Percentiles rank a stretch among this genome's conserved stretches.
phyloP scores from a whole-genome alignment of 2,797 vertebrate genomes.

The Eospalax fontanierii region DNA sequence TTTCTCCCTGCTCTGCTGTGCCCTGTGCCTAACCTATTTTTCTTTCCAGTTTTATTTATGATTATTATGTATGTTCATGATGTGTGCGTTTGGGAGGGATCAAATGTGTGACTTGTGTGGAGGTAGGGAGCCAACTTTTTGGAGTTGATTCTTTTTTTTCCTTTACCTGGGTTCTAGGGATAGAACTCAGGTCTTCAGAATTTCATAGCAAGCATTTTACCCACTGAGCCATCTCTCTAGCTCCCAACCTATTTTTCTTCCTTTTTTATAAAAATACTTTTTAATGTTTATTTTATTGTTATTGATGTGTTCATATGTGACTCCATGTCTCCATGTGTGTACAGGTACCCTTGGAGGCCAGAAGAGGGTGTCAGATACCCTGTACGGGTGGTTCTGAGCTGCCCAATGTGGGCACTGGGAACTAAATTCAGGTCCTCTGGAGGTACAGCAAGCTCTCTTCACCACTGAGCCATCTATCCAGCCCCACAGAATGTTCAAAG shows the following conservation, averaged over 20 bases:
- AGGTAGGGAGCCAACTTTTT: neutral
- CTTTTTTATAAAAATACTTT: too few relatives aligned
- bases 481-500: neutral
- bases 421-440: too few relatives aligned
- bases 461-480: too few relatives aligned
- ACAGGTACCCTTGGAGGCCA: too few relatives aligned
- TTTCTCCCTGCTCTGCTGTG: neutral
- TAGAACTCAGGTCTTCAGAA: neutral
- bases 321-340: too few relatives aligned
- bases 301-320: too few relatives aligned
- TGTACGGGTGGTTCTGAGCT: too few relatives aligned
- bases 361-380: too few relatives aligned
- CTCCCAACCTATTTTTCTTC: neutral
- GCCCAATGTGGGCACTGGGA: too few relatives aligned
- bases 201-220: neutral
- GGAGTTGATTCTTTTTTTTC: neutral
- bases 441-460: too few relatives aligned
- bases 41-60: neutral
- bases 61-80: neutral
- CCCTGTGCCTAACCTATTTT: neutral
- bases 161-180: neutral
- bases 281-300: too few relatives aligned
- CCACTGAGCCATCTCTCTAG: neutral
- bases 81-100: too few relatives aligned
- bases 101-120: neutral